Conservation (phyloP, 2,113 vertebrate genomes). For the Dromaius novaehollandiae region DNA sequence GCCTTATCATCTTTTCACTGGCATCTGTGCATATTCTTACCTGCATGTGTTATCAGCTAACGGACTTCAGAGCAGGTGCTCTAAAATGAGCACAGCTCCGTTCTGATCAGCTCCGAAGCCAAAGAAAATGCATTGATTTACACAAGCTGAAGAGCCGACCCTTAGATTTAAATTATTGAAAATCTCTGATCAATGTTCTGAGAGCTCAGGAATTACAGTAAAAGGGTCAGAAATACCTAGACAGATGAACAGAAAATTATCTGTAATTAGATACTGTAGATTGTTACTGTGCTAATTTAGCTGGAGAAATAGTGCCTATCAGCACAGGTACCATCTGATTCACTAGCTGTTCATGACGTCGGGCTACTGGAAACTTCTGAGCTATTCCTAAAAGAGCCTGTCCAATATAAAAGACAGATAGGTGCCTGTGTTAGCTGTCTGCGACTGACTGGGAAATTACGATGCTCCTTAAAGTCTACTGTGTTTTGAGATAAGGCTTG, state of each 20-base stretch:
- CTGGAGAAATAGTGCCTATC: neutral
- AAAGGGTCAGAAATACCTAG: constrained; percentile 40
- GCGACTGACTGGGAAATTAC: neutral
- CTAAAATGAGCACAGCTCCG: neutral
- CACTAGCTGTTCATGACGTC: neutral
- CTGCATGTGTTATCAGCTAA: neutral
- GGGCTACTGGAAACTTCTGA: neutral
- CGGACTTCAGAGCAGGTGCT: fast-evolving
- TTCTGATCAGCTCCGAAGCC: constrained; percentile 10
- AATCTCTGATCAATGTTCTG: constrained; percentile 31
- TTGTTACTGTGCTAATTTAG: neutral
- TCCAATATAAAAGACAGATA: neutral
- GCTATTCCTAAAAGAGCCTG: neutral
- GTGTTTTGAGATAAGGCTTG: fast-evolving
- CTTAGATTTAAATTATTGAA: constrained; percentile 49
- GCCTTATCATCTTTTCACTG: neutral
- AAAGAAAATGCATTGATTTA: constrained; percentile 50
- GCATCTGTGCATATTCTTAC: neutral
- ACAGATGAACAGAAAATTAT: constrained; percentile 52
- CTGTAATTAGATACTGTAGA: constrained; percentile 27
- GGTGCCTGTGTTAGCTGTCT: fast-evolving
- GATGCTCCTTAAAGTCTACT: fast-evolving
- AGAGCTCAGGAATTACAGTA: constrained; percentile 42
- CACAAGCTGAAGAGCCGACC: constrained; percentile 19
- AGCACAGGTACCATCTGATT: neutral